phyloP scores from a whole-genome alignment of 2,888 invertebrate species.

The Choristoneura rosaceana region DNA sequence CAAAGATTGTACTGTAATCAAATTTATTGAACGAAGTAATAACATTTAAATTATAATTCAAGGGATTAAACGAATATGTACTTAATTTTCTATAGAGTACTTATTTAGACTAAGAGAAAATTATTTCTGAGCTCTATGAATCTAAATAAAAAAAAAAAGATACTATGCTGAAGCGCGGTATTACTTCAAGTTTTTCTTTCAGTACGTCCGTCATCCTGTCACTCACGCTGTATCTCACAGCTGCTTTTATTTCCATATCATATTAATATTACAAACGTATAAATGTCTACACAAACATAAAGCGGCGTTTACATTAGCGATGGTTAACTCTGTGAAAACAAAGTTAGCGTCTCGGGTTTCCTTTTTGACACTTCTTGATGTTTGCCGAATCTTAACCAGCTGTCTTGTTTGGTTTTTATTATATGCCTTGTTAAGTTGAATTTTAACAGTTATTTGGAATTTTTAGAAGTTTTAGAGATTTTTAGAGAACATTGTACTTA shows the following conservation, averaged over 20 bases:
- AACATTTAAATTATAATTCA: too few relatives aligned
- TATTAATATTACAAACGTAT: conserved; percentile 30
- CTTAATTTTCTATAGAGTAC: too few relatives aligned
- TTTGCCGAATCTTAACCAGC: conserved; percentile 44
- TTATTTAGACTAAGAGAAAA: too few relatives aligned
- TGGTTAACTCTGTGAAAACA: conserved; percentile 47
- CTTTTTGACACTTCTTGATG: conserved; percentile 49
- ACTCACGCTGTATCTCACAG: background rate
- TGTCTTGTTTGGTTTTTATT: conserved; percentile 32
- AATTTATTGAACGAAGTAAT: too few relatives aligned
- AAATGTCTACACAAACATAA: conserved; percentile 43
- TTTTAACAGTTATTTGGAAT: background rate
- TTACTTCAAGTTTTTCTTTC: background rate
- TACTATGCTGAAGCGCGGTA: too few relatives aligned
- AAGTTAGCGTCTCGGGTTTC: conserved; percentile 42
- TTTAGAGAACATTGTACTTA: too few relatives aligned
- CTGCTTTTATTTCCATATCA: conserved; percentile 13
- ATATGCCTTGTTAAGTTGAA: conserved; percentile 1
- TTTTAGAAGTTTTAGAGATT: too few relatives aligned
- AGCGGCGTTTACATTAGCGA: conserved; percentile 48
- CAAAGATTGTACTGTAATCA: too few relatives aligned
- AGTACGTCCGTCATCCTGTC: background rate
- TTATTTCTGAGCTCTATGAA: too few relatives aligned
- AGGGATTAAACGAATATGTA: too few relatives aligned
- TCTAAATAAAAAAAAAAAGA: too few relatives aligned